A percentile compares a stretch with the other conserved stretches of the same genome.
These are phyloP conservation scores for Drosophila prolongata DNA, from an alignment of 2,888 invertebrate species.

Conservation along the genomic window DNA sequence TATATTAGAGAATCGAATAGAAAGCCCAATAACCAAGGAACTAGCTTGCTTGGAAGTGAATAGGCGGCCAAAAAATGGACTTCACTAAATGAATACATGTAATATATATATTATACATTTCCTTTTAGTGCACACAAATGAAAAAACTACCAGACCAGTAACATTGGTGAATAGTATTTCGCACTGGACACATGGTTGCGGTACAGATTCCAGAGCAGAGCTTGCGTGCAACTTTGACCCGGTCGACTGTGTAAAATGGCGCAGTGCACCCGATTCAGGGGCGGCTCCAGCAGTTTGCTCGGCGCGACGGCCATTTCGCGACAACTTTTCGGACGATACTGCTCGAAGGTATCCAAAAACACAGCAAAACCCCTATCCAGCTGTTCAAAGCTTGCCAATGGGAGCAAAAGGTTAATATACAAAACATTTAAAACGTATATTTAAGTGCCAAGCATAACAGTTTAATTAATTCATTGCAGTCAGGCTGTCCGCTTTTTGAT, in stretches of 20 bases:
- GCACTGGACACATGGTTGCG: conserved; percentile 64
- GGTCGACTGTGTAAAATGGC: conserved; percentile 50
- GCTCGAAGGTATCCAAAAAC: not conserved
- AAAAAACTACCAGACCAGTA: conserved; percentile 49
- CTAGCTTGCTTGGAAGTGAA: too few relatives aligned
- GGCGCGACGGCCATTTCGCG: conserved; percentile 29
- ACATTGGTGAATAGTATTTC: conserved; percentile 56
- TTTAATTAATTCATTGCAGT: conserved; percentile 20
- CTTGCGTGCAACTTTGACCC: conserved; percentile 50
- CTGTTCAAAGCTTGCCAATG: not conserved
- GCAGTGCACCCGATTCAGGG: conserved; percentile 43
- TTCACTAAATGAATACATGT: too few relatives aligned
- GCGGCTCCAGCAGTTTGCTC: conserved; percentile 53
- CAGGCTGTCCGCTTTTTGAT: conserved; percentile 38
- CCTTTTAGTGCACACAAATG: too few relatives aligned
- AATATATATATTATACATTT: too few relatives aligned
- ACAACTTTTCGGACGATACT: conserved; percentile 30
- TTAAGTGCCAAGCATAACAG: conserved; percentile 1
- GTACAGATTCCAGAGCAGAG: conserved; percentile 60
- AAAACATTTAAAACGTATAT: conserved; percentile 34
- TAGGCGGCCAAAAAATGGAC: too few relatives aligned
- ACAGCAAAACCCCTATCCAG: not conserved
- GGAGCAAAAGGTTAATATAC: conserved; percentile 47
- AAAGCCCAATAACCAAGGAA: too few relatives aligned
- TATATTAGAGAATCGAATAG: too few relatives aligned